A percentile compares a stretch with the other conserved stretches of the same genome.
phyloP scores from a whole-genome alignment of 2,113 vertebrate genomes.

The Phalacrocorax brasilianus region DNA sequence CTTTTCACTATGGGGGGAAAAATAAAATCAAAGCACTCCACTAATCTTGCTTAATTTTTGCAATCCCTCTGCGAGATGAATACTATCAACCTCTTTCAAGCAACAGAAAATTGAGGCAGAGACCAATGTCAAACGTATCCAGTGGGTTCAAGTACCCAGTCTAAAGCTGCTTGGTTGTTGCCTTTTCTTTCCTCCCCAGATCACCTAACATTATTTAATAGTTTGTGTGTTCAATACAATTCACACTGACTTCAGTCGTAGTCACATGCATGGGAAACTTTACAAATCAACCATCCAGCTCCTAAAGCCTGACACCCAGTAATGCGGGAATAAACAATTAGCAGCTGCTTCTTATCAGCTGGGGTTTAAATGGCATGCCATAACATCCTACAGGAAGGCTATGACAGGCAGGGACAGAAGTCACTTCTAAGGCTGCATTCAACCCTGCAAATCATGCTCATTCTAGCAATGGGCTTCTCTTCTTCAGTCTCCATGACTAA shows the following conservation, averaged over 20 bases:
- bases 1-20: neutral
- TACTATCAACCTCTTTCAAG: neutral
- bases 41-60: neutral
- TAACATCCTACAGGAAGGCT: neutral
- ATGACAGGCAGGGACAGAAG: neutral
- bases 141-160: neutral
- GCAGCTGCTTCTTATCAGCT: conserved; percentile 31
- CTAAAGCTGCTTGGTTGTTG: neutral
- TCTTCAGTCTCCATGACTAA: neutral
- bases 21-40: neutral
- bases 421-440: neutral
- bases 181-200: fast-evolving
- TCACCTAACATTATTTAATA: neutral
- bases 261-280: neutral
- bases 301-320: neutral
- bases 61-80: neutral
- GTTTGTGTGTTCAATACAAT: neutral
- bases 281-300: neutral
- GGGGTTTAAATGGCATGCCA: neutral
- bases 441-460: neutral
- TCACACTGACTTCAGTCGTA: neutral
- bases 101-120: neutral
- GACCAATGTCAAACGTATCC: neutral
- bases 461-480: neutral
- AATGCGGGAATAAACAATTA: conserved; percentile 20